These are phyloP conservation scores for Vulpes lagopus DNA, from an alignment of 2,113 vertebrate species.

Conservation along the genomic window DNA sequence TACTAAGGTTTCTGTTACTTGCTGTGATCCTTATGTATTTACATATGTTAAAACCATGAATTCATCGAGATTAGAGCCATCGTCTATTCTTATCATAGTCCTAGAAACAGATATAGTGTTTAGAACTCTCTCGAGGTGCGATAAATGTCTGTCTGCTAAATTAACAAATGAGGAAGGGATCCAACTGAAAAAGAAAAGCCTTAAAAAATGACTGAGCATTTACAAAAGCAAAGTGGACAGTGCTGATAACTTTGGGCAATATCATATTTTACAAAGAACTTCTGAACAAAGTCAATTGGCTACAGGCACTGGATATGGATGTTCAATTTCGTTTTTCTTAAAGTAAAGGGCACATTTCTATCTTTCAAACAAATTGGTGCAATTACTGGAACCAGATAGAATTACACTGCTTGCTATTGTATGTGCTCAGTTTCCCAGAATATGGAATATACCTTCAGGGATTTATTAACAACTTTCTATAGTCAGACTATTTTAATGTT, in stretches of 20 bases:
- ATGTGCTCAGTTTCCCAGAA: slow-evolving; percentile 74
- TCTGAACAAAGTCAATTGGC: slow-evolving; percentile 73
- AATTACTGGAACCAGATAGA: slow-evolving; percentile 78
- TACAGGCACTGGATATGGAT: slow-evolving; percentile 59
- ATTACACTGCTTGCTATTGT: slow-evolving; percentile 74
- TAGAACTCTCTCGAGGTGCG: neutral
- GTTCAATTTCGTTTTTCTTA: slow-evolving; percentile 75
- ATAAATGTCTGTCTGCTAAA: neutral
- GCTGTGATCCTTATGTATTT: neutral
- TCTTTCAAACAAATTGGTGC: slow-evolving; percentile 81
- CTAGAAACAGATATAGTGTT: neutral
- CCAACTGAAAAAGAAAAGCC: neutral
- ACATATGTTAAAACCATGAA: neutral
- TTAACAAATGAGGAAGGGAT: slow-evolving; percentile 33
- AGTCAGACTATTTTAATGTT: slow-evolving; percentile 76
- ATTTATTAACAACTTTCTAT: slow-evolving; percentile 82
- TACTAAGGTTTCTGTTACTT: neutral
- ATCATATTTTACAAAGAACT: slow-evolving; percentile 68
- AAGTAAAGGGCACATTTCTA: slow-evolving; percentile 78
- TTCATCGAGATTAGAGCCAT: neutral
- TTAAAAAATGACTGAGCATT: slow-evolving; percentile 52
- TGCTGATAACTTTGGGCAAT: slow-evolving; percentile 53
- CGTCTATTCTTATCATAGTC: neutral
- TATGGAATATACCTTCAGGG: slow-evolving; percentile 78
- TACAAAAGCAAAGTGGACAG: slow-evolving; percentile 55